Conservation (phyloP, 2,888 invertebrate genomes). For the Cylindroiulus punctatus region DNA sequence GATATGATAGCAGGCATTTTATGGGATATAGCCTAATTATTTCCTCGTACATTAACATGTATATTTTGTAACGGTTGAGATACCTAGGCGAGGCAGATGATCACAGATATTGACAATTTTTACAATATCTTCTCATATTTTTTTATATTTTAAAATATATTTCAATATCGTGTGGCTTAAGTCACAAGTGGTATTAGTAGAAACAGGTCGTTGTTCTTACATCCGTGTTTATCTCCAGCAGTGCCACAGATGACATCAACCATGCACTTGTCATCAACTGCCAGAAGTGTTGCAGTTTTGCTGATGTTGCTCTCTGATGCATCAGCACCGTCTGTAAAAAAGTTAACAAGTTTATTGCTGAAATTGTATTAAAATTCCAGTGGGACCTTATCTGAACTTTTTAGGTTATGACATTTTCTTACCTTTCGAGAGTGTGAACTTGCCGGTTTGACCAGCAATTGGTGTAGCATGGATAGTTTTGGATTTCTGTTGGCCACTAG, state of each 20-base stretch:
- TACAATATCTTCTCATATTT: too few relatives aligned
- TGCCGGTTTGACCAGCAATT: not conserved
- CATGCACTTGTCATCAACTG: not conserved
- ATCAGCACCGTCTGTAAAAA: not conserved
- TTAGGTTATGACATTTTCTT: not conserved
- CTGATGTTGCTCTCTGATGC: not conserved
- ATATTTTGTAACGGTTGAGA: too few relatives aligned
- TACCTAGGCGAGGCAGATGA: too few relatives aligned
- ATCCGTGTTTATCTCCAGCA: not conserved
- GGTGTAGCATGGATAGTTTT: not conserved
- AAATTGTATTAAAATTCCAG: too few relatives aligned
- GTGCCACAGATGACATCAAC: not conserved
- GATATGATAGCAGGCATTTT: too few relatives aligned
- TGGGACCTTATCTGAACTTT: too few relatives aligned
- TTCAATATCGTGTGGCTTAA: too few relatives aligned
- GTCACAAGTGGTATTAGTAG: too few relatives aligned
- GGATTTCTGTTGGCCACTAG: not conserved
- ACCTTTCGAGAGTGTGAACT: not conserved
- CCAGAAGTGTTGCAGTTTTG: not conserved
- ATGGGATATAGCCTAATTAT: too few relatives aligned
- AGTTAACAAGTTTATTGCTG: not conserved
- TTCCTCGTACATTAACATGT: too few relatives aligned
- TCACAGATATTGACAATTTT: too few relatives aligned
- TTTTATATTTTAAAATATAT: too few relatives aligned
- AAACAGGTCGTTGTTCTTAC: not conserved